These are phyloP conservation scores for Oenanthe melanoleuca DNA, from an alignment of 2,113 vertebrate species.

Conservation along the genomic window DNA sequence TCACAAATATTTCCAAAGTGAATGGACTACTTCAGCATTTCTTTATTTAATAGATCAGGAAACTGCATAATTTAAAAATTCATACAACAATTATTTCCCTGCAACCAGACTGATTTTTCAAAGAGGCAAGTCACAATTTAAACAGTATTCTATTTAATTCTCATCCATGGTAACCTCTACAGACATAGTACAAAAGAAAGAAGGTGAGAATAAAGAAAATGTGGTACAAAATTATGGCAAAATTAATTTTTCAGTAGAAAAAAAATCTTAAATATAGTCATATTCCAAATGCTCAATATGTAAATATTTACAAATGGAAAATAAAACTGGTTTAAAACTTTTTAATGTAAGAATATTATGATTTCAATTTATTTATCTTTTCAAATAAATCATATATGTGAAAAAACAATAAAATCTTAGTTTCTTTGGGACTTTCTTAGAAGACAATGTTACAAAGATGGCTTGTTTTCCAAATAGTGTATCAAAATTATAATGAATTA, in stretches of 20 bases:
- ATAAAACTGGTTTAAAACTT: background rate
- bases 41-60: constrained; percentile 28
- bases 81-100: background rate
- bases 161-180: background rate
- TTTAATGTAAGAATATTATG: background rate
- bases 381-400: background rate
- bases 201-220: background rate
- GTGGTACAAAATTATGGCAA: background rate
- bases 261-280: background rate
- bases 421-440: background rate
- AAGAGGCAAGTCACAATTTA: background rate
- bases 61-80: constrained; percentile 43
- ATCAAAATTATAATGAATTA: background rate
- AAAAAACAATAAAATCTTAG: background rate
- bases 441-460: background rate
- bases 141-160: background rate
- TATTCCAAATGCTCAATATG: background rate
- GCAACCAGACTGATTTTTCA: constrained; percentile 6
- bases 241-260: background rate
- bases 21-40: background rate
- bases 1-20: constrained; percentile 8
- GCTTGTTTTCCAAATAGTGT: background rate
- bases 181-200: background rate
- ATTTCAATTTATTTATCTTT: background rate
- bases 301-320: background rate